These are phyloP conservation scores for Tetrao urogallus DNA, from an alignment of 2,113 vertebrate genomes.

Conservation along the genomic window DNA sequence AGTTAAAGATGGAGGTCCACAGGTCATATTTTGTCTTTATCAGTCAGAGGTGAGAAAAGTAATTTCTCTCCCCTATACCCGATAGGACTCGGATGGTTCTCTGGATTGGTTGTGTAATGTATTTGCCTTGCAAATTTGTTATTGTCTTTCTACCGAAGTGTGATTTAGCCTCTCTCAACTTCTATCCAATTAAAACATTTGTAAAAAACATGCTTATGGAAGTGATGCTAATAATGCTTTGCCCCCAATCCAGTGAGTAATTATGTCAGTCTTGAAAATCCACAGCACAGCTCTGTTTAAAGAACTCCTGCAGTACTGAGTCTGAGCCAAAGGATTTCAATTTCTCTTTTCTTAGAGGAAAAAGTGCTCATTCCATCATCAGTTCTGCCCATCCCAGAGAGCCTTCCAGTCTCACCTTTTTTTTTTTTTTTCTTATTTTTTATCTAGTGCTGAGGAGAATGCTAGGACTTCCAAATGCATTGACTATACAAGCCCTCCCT, in stretches of 20 bases:
- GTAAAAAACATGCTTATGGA: not conserved
- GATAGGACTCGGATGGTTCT: not conserved
- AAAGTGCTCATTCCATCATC: not conserved
- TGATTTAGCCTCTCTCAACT: not conserved
- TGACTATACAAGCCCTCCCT: no score
- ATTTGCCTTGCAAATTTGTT: not conserved
- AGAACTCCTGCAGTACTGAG: not conserved
- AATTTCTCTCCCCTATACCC: not conserved
- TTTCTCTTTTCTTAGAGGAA: not conserved
- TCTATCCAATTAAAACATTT: not conserved
- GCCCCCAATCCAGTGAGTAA: not conserved
- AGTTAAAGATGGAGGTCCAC: not conserved
- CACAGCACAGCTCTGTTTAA: not conserved
- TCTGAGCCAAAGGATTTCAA: not conserved
- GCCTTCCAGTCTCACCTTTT: not conserved
- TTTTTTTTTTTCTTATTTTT: not conserved
- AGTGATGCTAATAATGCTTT: not conserved
- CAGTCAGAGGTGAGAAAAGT: not conserved
- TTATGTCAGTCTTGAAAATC: not conserved
- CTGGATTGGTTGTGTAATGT: fast-evolving
- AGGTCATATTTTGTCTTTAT: not conserved
- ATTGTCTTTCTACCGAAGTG: not conserved
- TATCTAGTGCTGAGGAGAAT: no score
- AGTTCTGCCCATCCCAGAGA: not conserved
- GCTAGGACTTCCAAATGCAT: no score